phyloP scores from a whole-genome alignment of 2,113 vertebrate species.

The Elgaria multicarinata region DNA sequence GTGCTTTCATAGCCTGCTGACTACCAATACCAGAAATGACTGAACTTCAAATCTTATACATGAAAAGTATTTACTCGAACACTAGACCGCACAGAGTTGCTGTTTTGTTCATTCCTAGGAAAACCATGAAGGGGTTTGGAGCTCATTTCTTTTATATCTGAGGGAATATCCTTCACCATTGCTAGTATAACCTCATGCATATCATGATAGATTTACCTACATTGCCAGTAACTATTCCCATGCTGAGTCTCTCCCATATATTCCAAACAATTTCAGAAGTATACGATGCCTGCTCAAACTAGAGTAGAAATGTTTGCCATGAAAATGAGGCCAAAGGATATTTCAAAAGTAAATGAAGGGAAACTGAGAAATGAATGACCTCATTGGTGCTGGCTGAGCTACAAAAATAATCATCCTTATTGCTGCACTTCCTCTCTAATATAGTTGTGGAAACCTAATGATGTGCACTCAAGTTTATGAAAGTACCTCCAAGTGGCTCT shows the following conservation, averaged over 20 bases:
- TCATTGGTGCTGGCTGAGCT: constrained; percentile 31
- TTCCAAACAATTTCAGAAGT: background rate
- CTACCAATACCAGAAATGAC: background rate
- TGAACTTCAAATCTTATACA: background rate
- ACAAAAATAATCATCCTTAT: constrained; percentile 39
- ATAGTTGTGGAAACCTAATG: constrained; percentile 63
- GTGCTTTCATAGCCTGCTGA: background rate
- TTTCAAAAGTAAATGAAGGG: constrained; percentile 24
- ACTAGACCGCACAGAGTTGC: background rate
- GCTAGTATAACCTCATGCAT: background rate
- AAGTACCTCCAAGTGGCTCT: constrained; percentile 69
- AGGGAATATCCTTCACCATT: background rate
- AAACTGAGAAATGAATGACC: background rate
- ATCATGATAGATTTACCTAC: background rate
- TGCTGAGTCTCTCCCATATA: background rate
- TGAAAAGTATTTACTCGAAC: background rate
- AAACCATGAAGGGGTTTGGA: background rate
- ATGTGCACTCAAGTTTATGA: constrained; percentile 63
- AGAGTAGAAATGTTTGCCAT: background rate
- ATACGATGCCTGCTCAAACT: background rate
- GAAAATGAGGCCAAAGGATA: constrained; percentile 7
- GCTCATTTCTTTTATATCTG: background rate
- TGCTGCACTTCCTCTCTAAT: constrained; percentile 49
- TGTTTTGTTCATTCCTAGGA: background rate
- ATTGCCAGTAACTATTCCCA: background rate